Evolutionary conservation across 2,888 invertebrate species (phyloP).

Genomic region (Plebejus anna): DNA sequence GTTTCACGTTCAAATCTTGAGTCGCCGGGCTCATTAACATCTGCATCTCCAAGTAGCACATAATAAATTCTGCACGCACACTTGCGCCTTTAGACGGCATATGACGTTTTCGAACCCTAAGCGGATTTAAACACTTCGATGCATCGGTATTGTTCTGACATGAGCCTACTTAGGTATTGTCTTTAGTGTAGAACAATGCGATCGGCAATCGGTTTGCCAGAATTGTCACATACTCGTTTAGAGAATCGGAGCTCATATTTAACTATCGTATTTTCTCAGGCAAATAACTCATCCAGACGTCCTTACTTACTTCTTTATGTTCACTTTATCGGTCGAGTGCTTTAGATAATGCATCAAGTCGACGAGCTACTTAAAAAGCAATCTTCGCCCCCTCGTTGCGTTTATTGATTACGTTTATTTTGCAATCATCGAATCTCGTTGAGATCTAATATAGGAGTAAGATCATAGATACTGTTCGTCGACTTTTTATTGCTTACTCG

Average conservation of each 20-base stretch:
- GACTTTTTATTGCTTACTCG: background rate
- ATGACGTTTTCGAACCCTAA: slow-evolving; percentile 48
- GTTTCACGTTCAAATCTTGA: slow-evolving; percentile 26
- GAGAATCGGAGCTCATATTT: slow-evolving; percentile 32
- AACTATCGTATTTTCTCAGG: background rate
- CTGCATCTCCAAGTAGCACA: slow-evolving; percentile 55
- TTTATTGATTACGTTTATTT: slow-evolving; percentile 36
- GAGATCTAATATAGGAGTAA: slow-evolving; percentile 36
- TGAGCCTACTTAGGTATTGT: background rate
- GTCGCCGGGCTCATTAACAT: slow-evolving; percentile 60
- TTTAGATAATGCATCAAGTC: slow-evolving; percentile 66
- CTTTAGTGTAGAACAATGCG: slow-evolving; percentile 19
- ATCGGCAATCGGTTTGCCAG: slow-evolving; percentile 9
- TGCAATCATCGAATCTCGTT: slow-evolving; percentile 30
- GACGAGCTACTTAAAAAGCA: slow-evolving; percentile 41
- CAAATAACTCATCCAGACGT: slow-evolving; percentile 5
- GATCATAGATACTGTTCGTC: slow-evolving; percentile 35
- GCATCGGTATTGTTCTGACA: slow-evolving; percentile 34
- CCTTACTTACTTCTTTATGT: slow-evolving; percentile 77
- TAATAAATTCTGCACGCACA: slow-evolving; percentile 64
- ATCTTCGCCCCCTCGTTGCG: slow-evolving; percentile 38
- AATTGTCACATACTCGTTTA: slow-evolving; percentile 36
- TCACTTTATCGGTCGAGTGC: slow-evolving; percentile 75
- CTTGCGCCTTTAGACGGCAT: slow-evolving; percentile 49
- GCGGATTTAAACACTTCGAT: slow-evolving; percentile 59